These are phyloP conservation scores for Catostomus latipinnis DNA, from an alignment of 2,797 vertebrate species.

Conservation along the genomic window DNA sequence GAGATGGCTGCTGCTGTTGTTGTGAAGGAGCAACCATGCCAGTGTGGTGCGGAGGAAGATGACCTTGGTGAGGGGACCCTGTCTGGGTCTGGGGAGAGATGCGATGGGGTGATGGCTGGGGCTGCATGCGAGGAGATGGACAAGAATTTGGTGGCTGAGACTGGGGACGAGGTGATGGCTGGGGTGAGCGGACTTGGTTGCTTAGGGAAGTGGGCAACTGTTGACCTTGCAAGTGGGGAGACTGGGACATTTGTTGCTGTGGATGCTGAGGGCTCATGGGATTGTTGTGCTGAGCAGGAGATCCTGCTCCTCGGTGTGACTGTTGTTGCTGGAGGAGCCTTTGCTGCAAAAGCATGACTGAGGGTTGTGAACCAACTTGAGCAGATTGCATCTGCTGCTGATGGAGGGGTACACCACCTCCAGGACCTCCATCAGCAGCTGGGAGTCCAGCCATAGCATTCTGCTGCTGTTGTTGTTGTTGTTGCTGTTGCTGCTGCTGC, in stretches of 20 bases:
- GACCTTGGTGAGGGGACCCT: constrained; percentile 84
- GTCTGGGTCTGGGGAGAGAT: constrained; percentile 92
- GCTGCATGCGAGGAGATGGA: constrained; percentile 96
- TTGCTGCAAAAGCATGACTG: constrained; percentile 83
- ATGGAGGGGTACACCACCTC: constrained; percentile 74
- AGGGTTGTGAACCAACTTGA: constrained; percentile 70
- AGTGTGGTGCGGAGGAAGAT: constrained; percentile 84
- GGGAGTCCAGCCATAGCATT: constrained; percentile 85
- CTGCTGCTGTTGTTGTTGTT: constrained; percentile 71
- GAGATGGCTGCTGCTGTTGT: constrained; percentile 68
- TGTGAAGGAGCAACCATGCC: constrained; percentile 86
- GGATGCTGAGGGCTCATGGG: constrained; percentile 90
- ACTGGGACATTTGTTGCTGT: constrained; percentile 82
- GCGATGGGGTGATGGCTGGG: constrained; percentile 88
- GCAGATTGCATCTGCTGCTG: constrained; percentile 76
- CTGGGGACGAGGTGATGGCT: constrained; percentile 94
- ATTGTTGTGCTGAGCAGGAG: constrained; percentile 87
- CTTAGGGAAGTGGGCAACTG: constrained; percentile 87
- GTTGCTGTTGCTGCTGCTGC: constrained; percentile 78
- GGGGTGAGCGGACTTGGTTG: constrained; percentile 96
- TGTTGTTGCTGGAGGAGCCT: constrained; percentile 87
- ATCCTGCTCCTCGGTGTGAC: constrained; percentile 88
- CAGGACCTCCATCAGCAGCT: constrained; percentile 71
- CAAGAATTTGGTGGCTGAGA: constrained; percentile 94
- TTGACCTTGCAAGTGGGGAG: constrained; percentile 92